Percentiles rank a stretch among this genome's conserved stretches.
Conservation (phyloP, 92 coral and sea anemone genomes). For the Porites divaricata region DNA sequence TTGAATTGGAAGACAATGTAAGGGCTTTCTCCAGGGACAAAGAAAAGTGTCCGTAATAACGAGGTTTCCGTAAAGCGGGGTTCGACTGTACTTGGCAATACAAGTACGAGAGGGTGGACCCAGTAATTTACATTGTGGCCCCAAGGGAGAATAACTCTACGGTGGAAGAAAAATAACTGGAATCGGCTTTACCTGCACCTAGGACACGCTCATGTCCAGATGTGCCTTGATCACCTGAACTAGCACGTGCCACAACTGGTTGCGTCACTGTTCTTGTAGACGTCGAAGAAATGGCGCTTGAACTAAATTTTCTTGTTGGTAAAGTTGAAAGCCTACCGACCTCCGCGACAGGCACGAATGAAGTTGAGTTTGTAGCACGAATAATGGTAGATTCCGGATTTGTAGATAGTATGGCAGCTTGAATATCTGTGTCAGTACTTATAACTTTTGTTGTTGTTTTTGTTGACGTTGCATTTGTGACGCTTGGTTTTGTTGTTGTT, state of each 20-base stretch:
- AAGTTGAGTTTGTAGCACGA: slow-evolving; percentile 1
- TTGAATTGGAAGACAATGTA: too few species aligned
- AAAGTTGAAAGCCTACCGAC: background rate
- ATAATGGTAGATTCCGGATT: slow-evolving; percentile 1
- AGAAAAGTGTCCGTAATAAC: too few species aligned
- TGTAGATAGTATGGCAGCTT: background rate
- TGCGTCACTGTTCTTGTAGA: background rate
- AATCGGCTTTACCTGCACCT: slow-evolving; percentile 19
- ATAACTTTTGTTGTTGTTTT: background rate
- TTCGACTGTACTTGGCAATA: too few species aligned
- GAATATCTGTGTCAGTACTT: background rate
- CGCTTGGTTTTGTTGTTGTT: background rate
- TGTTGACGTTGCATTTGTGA: background rate
- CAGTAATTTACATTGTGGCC: too few species aligned
- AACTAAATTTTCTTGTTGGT: background rate
- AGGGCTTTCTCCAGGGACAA: too few species aligned
- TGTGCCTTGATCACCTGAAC: background rate
- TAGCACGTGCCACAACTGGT: background rate
- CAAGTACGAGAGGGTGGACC: too few species aligned
- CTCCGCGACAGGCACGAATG: background rate
- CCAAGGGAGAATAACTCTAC: too few species aligned
- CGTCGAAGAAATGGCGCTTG: slow-evolving; percentile 8
- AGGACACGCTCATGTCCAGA: background rate
- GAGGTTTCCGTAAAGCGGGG: too few species aligned
- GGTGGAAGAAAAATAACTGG: too few species aligned